Conservation (phyloP, 2,888 invertebrate genomes). For the Endomychus coccineus region DNA sequence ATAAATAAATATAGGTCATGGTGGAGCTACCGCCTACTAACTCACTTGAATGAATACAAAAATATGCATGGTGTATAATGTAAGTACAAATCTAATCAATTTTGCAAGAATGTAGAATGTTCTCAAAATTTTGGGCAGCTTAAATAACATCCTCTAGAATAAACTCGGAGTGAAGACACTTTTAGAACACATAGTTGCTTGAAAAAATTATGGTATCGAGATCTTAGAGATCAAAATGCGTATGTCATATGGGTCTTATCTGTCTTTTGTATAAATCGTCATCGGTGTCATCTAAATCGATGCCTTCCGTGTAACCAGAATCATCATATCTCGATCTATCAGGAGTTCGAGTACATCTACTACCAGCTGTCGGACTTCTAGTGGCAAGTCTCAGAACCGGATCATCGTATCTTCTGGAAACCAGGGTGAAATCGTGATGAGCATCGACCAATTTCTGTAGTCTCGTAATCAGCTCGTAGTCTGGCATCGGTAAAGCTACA, state of each 20-base stretch:
- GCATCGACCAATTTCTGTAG: conserved; percentile 79
- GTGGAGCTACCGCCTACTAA: too few species aligned
- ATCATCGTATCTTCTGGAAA: conserved; percentile 68
- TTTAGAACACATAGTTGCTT: too few species aligned
- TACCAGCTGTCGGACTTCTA: conserved; percentile 49
- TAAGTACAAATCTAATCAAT: too few species aligned
- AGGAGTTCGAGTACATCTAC: conserved; percentile 41
- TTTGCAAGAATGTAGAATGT: too few species aligned
- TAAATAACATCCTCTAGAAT: too few species aligned
- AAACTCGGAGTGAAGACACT: too few species aligned
- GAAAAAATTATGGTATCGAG: too few species aligned
- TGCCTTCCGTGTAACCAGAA: conserved; percentile 64
- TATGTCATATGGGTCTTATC: conserved; percentile 49
- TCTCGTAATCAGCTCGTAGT: conserved; percentile 55
- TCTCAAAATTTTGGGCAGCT: too few species aligned
- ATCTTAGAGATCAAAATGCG: conserved; percentile 28
- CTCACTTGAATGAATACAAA: too few species aligned
- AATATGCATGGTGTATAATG: too few species aligned
- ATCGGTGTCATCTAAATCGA: conserved; percentile 59
- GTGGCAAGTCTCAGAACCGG: conserved; percentile 47
- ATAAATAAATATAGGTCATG: too few species aligned
- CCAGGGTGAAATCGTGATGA: conserved; percentile 78
- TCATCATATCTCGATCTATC: conserved; percentile 61
- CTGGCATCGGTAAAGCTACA: conserved; percentile 48
- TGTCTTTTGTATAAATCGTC: conserved; percentile 61